Evolutionary conservation across 1,140 invertebrate genomes (phyloP).

Genomic region (Apolygus lucorum): DNA sequence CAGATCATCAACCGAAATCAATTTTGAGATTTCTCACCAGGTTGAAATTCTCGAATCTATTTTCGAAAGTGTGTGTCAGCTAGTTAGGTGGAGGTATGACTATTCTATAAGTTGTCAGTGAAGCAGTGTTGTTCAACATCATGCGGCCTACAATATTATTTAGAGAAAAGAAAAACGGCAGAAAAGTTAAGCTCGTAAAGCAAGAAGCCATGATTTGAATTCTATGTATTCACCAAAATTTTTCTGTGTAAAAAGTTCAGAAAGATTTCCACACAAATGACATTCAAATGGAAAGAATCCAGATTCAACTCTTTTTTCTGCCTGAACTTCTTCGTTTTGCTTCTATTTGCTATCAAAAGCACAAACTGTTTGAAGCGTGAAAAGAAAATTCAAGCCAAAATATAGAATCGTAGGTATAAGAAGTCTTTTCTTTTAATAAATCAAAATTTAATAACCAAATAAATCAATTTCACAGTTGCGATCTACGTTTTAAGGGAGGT

Average conservation of each 20-base stretch:
- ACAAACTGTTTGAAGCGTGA: neutral
- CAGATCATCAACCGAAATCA: neutral
- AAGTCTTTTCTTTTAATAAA: too few species aligned
- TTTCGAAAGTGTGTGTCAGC: neutral
- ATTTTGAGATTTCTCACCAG: neutral
- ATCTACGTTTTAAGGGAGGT: too few species aligned
- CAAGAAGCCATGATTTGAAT: neutral
- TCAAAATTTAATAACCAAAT: too few species aligned
- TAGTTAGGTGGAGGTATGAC: neutral
- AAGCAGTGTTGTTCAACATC: constrained; percentile 3
- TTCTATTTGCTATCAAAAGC: neutral
- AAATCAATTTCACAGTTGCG: too few species aligned
- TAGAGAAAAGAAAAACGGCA: constrained; percentile 2
- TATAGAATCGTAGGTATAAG: neutral
- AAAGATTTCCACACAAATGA: neutral
- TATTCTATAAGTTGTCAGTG: constrained; percentile 4
- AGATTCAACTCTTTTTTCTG: neutral
- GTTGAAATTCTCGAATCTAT: neutral
- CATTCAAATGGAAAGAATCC: neutral
- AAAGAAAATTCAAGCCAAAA: neutral
- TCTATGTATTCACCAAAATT: neutral
- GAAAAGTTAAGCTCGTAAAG: constrained; percentile 14
- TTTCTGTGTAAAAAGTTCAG: constrained; percentile 10
- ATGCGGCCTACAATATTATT: constrained; percentile 9
- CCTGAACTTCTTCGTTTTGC: neutral